Percentiles rank a stretch among this genome's conserved stretches.
phyloP scores from a whole-genome alignment of 2,113 vertebrate species.

The Paradoxurus hermaphroditus region DNA sequence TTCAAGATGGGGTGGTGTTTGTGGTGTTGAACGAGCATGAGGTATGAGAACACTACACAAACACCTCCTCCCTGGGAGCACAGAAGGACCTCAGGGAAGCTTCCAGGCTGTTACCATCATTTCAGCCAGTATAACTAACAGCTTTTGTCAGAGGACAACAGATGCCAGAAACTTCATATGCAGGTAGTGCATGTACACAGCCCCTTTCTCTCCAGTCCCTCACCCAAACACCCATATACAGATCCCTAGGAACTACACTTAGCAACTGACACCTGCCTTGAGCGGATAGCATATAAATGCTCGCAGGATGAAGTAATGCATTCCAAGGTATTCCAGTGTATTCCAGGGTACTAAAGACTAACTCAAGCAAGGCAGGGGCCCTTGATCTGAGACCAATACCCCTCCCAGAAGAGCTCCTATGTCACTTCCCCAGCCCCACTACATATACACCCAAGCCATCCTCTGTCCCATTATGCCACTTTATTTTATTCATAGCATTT shows the following conservation, averaged over 20 bases:
- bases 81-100: not conserved
- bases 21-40: not conserved
- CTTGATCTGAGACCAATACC: not conserved
- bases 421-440: not conserved
- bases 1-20: not conserved
- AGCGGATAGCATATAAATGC: not conserved
- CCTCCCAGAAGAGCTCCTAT: not conserved
- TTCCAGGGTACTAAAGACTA: not conserved
- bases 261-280: not conserved
- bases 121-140: not conserved
- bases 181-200: not conserved
- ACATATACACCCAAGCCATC: not conserved
- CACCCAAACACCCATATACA: not conserved
- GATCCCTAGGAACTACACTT: not conserved
- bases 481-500: slow-evolving; percentile 18
- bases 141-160: slow-evolving; percentile 1
- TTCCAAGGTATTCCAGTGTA: not conserved
- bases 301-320: not conserved
- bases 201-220: not conserved
- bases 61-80: not conserved
- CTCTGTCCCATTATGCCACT: not conserved
- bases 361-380: not conserved
- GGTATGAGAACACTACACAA: not conserved
- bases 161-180: not conserved
- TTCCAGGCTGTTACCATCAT: not conserved